Evolutionary conservation across 2,113 vertebrate genomes (phyloP).

Genomic region (Apteryx owenii): DNA sequence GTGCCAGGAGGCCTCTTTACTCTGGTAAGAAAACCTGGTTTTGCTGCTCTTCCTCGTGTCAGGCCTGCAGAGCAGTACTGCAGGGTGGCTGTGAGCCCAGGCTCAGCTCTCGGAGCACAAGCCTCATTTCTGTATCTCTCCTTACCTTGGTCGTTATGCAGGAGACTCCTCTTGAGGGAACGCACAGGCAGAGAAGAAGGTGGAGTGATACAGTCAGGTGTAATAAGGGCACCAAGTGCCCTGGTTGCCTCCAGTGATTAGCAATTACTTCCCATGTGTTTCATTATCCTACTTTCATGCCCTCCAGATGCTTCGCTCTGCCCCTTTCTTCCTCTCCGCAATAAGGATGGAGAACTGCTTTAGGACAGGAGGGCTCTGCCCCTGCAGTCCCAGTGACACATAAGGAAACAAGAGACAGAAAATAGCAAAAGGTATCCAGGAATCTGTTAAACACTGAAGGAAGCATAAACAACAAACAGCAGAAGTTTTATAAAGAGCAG

Average conservation of each 20-base stretch:
- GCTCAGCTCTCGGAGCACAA: not conserved
- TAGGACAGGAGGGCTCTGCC: not conserved
- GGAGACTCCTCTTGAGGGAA: not conserved
- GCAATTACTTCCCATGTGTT: not conserved
- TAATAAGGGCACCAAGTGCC: not conserved
- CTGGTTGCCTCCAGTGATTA: not conserved
- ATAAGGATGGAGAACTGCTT: not conserved
- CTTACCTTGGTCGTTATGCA: not conserved
- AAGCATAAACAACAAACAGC: not conserved
- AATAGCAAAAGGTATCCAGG: not conserved
- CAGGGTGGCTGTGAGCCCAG: not conserved
- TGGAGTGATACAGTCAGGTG: not conserved
- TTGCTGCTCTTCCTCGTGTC: not conserved
- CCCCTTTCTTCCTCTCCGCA: not conserved
- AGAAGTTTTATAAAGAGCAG: not conserved
- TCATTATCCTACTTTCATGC: not conserved
- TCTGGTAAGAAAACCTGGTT: not conserved
- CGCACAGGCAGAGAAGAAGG: not conserved
- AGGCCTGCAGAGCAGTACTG: not conserved
- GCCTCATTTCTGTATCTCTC: not conserved
- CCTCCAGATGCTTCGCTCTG: not conserved
- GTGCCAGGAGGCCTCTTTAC: not conserved
- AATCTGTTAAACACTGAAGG: not conserved
- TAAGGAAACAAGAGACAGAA: not conserved
- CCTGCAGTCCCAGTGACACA: accelerated